Evolutionary conservation across 2,797 vertebrate genomes (phyloP), one percentile per base, ranked within the genome.

Genomic region (Tokudaia tokunoshimensis): DNA sequence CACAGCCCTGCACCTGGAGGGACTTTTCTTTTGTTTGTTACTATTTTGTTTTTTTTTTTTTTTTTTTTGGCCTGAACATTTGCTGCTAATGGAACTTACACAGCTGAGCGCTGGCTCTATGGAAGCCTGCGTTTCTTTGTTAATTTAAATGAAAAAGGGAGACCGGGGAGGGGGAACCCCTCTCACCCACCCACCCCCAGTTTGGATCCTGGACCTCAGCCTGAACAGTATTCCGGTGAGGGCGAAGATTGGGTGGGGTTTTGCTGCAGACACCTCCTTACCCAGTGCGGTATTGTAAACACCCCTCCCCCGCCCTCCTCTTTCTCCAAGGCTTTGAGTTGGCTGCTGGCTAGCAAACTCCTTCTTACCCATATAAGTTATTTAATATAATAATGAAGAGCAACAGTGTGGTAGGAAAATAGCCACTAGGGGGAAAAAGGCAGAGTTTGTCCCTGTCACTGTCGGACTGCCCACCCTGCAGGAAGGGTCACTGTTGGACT

Each of bases 261-360:
- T 98, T 98, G 96, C 98, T 97, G 97, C 70, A 96, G 74, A 94
- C 95, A 83, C 95, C 72, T 95, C 44, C 75, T 96, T 95, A 34
- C 87, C 96, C 74, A 87, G 97, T 92, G 87, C 93, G 92, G 86
- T 78, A 93, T 96, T 93, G 94, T 92, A 87, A 57, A 95, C 78
- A 24, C 83, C 92, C 96, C 93, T 96, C 85, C 96, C 87, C 93
- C 31, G 11, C 0, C 6, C 87, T 94, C 81, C 94, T 92, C n/a
- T 97, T 96, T 96, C 80, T 63, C 47, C 20, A 52, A 98, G 93
- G 84, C 96, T 97, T 97, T 98, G 98, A 97, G 99, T 99, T 99
- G 96, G 99, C 99, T 98, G 99, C 99, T 99, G 99, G 99, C 98
- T 98, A 98, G 99, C 99, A 98, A 99, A 99, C 99, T 98, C 98